Evolutionary conservation across 92 coral and sea anemone genomes (phyloP).

Genomic region (Epizoanthus rinbou): DNA sequence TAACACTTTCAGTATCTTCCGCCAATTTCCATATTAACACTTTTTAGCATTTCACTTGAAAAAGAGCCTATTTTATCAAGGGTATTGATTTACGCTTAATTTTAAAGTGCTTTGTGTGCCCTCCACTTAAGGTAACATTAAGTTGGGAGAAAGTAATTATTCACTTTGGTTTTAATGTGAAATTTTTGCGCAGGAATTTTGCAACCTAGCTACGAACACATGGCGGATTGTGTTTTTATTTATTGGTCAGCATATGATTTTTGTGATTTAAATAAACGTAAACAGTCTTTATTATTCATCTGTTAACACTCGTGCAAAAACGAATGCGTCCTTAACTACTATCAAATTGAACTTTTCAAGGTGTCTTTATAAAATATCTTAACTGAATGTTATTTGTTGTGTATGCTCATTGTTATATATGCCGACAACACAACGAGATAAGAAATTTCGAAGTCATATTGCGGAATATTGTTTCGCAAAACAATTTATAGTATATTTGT

Average conservation of each 20-base stretch:
- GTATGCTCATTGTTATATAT: neutral
- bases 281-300: neutral
- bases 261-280: slow-evolving; percentile 30
- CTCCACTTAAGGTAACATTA: slow-evolving; percentile 1
- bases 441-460: neutral
- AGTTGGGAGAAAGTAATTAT: slow-evolving; percentile 6
- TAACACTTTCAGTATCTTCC: neutral
- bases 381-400: neutral
- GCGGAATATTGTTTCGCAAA: neutral
- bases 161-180: slow-evolving; percentile 4
- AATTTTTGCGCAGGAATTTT: slow-evolving; percentile 9
- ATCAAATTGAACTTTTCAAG: neutral
- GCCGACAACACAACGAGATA: neutral
- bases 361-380: neutral
- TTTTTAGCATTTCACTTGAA: neutral
- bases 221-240: neutral
- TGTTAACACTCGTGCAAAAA: neutral
- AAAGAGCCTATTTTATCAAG: neutral
- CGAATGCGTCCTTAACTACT: neutral
- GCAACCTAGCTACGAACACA: slow-evolving; percentile 24
- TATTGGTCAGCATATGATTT: slow-evolving; percentile 1
- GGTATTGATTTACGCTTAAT: neutral
- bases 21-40: slow-evolving; percentile 23
- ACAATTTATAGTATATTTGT: slow-evolving; percentile 22
- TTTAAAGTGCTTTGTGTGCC: slow-evolving; percentile 7